A percentile compares a stretch with the other conserved stretches of the same genome.
phyloP scores from a whole-genome alignment of 1,140 invertebrate species.

The Drosophila ercepeae region DNA sequence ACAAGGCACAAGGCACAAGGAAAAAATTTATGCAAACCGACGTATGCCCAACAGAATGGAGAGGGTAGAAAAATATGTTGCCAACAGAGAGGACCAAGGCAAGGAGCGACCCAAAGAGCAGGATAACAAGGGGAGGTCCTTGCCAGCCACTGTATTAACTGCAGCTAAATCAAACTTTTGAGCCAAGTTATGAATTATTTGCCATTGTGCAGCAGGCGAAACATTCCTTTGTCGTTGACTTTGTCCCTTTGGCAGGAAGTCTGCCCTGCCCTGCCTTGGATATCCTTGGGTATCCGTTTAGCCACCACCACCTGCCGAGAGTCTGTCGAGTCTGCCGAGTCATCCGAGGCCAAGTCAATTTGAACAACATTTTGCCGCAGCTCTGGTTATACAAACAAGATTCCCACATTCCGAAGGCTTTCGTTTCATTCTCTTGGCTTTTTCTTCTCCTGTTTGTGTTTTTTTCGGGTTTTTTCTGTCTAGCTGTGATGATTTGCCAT shows the following conservation, averaged over 20 bases:
- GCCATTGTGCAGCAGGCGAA: constrained; percentile 74
- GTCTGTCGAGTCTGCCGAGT: too few relatives aligned
- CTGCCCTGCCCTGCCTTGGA: too few relatives aligned
- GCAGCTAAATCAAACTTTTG: constrained; percentile 79
- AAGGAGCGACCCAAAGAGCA: constrained; percentile 1
- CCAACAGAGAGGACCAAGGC: constrained; percentile 11
- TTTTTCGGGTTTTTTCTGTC: constrained; percentile 33
- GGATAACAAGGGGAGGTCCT: not conserved
- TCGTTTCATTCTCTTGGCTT: constrained; percentile 14
- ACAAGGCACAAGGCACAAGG: not conserved
- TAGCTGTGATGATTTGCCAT: constrained; percentile 72
- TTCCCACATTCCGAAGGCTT: constrained; percentile 23
- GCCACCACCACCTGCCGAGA: constrained; percentile 27
- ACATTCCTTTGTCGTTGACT: constrained; percentile 65
- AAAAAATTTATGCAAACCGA: constrained; percentile 71
- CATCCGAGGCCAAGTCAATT: constrained; percentile 64
- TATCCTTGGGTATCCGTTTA: constrained; percentile 1
- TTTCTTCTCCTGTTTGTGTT: not conserved
- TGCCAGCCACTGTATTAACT: constrained; percentile 67
- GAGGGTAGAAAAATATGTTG: constrained; percentile 33
- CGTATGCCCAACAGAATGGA: constrained; percentile 62
- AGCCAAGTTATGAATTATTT: constrained; percentile 81
- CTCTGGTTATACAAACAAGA: constrained; percentile 42
- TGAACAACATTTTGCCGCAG: constrained; percentile 50
- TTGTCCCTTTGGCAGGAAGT: constrained; percentile 40